Evolutionary conservation across 2,113 vertebrate species (phyloP).

Genomic region (Leucopsar rothschildi): DNA sequence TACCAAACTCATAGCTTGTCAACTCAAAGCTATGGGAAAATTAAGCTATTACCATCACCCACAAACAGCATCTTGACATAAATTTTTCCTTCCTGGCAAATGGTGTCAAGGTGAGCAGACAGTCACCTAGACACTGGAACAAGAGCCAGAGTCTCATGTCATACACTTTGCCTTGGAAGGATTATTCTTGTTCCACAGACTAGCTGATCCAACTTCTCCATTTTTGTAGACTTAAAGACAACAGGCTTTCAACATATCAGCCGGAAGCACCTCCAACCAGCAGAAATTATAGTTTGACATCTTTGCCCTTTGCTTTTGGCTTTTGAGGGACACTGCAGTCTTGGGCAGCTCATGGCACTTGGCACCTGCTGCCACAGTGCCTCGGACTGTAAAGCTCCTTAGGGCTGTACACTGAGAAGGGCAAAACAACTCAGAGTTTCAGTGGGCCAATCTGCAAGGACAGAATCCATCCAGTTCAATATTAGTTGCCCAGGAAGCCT

Average conservation of each 20-base stretch:
- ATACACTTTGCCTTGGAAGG: background rate
- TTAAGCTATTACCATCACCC: background rate
- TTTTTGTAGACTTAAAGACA: background rate
- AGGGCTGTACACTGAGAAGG: background rate
- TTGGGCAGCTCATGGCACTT: background rate
- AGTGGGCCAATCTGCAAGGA: background rate
- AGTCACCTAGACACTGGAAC: background rate
- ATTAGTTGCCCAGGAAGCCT: background rate
- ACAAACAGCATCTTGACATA: background rate
- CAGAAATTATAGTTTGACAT: background rate
- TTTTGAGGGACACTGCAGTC: background rate
- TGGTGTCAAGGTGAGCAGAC: background rate
- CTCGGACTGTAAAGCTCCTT: background rate
- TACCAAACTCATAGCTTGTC: background rate
- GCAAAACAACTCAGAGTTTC: background rate
- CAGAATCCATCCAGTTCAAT: background rate
- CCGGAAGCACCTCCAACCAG: background rate
- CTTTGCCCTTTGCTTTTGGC: background rate
- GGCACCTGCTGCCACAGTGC: background rate
- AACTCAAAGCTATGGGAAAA: background rate
- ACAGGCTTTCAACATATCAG: background rate
- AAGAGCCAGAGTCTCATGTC: background rate
- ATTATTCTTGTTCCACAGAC: background rate
- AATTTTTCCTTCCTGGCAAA: background rate
- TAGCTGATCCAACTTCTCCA: background rate